Evolutionary conservation across 1,140 invertebrate genomes (phyloP).

Genomic region (Helicoverpa zea): DNA sequence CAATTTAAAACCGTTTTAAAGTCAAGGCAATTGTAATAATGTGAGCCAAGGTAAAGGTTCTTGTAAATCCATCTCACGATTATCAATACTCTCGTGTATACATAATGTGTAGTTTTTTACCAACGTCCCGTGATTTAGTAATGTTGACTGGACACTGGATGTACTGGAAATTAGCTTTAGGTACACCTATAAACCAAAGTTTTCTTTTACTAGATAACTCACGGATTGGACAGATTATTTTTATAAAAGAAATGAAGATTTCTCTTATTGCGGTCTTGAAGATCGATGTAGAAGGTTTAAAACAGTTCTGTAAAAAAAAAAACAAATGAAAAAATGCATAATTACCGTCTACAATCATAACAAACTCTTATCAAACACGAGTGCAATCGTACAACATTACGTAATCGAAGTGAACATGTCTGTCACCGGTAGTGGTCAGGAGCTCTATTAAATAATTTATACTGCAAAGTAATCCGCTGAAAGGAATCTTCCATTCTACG

Average conservation of each 20-base stretch:
- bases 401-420: conserved; percentile 42
- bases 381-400: conserved; percentile 40
- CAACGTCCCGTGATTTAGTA: too few species aligned
- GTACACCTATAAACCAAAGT: too few species aligned
- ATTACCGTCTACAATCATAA: not conserved
- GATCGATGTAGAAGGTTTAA: not conserved
- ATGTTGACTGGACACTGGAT: too few species aligned
- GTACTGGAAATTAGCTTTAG: too few species aligned
- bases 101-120: too few species aligned
- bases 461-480: conserved; percentile 49
- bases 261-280: too few species aligned
- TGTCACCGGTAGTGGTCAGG: conserved; percentile 28
- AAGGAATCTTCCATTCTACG: conserved; percentile 70
- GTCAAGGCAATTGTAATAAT: conserved; percentile 9
- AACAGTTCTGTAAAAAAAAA: not conserved
- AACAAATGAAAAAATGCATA: not conserved
- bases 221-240: too few species aligned
- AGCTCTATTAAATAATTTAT: conserved; percentile 56
- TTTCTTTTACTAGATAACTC: too few species aligned
- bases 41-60: too few species aligned
- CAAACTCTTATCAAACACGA: not conserved
- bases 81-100: too few species aligned
- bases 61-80: too few species aligned
- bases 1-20: not conserved
- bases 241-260: too few species aligned